Evolutionary conservation across 1,140 invertebrate species (phyloP).

Genomic region (Bacillus rossius): DNA sequence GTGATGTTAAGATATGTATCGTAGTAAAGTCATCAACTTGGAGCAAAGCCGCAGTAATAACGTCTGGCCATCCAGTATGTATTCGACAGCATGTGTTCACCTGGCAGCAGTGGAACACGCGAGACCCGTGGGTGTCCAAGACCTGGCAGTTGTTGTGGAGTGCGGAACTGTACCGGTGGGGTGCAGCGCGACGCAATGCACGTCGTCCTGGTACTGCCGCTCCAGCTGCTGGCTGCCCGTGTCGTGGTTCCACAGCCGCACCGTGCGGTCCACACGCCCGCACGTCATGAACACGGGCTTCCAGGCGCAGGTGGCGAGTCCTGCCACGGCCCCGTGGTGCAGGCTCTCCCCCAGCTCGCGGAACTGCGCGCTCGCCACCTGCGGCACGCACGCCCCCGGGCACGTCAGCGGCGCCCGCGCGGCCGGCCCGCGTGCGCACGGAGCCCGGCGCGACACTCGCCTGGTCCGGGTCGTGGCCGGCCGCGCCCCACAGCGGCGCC

Average conservation of each 20-base stretch:
- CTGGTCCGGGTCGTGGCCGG: not conserved
- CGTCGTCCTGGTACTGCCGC: slow-evolving; percentile 76
- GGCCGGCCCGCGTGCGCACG: too few relatives aligned
- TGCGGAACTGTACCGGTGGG: slow-evolving; percentile 46
- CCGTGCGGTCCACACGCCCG: slow-evolving; percentile 69
- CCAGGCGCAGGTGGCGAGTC: slow-evolving; percentile 76
- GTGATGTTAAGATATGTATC: too few relatives aligned
- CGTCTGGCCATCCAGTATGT: too few relatives aligned
- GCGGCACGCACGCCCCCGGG: too few relatives aligned
- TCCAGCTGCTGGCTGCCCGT: slow-evolving; percentile 67
- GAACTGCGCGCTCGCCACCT: slow-evolving; percentile 26
- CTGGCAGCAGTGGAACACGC: too few relatives aligned
- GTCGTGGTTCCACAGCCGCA: slow-evolving; percentile 88
- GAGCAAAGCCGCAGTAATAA: too few relatives aligned
- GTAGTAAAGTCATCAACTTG: too few relatives aligned
- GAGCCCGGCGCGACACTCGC: not conserved
- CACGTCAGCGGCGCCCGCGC: too few relatives aligned
- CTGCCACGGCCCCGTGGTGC: slow-evolving; percentile 72
- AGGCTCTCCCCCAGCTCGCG: slow-evolving; percentile 60
- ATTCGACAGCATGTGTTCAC: too few relatives aligned
- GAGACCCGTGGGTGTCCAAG: too few relatives aligned
- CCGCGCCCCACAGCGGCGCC: slow-evolving; percentile 49
- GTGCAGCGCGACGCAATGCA: slow-evolving; percentile 73
- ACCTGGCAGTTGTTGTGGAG: too few relatives aligned
- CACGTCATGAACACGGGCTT: slow-evolving; percentile 86